Percentiles rank a stretch among this genome's conserved stretches.
These are phyloP conservation scores for Chrysomallon squamiferum DNA, from an alignment of 1,140 invertebrate species.

Conservation along the genomic window DNA sequence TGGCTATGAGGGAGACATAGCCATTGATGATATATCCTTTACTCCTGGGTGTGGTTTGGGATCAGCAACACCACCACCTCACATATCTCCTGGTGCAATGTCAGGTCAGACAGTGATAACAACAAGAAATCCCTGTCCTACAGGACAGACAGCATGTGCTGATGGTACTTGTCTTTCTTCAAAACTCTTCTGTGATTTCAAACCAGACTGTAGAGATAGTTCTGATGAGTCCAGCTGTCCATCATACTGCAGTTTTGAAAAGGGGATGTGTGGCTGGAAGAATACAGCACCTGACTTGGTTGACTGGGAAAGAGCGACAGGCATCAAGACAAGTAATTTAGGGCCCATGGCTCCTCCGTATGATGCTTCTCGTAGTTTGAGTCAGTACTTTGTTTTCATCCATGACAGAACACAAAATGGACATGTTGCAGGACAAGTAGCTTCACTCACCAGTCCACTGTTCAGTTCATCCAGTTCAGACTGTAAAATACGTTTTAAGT, in stretches of 20 bases:
- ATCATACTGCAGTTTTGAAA: conserved; percentile 55
- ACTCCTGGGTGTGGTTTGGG: conserved; percentile 51
- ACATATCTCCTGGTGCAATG: background rate
- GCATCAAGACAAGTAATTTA: conserved; percentile 15
- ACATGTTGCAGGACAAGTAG: conserved; percentile 18
- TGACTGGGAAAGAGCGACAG: conserved; percentile 70
- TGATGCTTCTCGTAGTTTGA: conserved; percentile 30
- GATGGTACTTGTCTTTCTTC: conserved; percentile 41
- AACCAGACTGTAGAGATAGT: conserved; percentile 63
- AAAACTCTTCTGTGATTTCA: conserved; percentile 72
- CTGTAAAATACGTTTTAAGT: conserved; percentile 69
- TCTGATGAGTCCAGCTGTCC: conserved; percentile 43
- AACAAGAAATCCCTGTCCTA: conserved; percentile 31
- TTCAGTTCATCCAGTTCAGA: conserved; percentile 31
- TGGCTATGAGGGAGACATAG: conserved; percentile 75
- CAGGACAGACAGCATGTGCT: conserved; percentile 36
- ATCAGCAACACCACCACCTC: conserved; percentile 1
- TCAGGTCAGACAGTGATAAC: conserved; percentile 12
- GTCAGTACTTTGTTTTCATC: conserved; percentile 43
- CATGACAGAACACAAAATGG: conserved; percentile 28
- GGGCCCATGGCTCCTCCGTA: conserved; percentile 28
- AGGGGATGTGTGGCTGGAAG: conserved; percentile 75
- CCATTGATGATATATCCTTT: conserved; percentile 74
- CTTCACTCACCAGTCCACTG: conserved; percentile 29
- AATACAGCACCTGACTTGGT: conserved; percentile 70